Percentiles rank a stretch among this genome's conserved stretches.
These are phyloP conservation scores for Perizoma affinitatum DNA, from an alignment of 2,888 invertebrate species.

Conservation along the genomic window DNA sequence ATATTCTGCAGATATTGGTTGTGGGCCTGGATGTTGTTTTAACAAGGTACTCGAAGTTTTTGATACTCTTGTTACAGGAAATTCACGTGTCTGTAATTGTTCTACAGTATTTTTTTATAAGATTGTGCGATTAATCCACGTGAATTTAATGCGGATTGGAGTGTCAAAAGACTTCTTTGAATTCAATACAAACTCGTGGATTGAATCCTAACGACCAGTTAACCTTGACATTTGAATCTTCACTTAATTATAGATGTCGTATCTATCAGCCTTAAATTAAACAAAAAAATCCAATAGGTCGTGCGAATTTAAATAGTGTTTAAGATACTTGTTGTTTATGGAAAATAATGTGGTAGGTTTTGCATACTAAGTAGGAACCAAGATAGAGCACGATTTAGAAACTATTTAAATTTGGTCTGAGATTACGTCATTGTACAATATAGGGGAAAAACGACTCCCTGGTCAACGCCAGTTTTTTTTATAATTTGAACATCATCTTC, in stretches of 20 bases:
- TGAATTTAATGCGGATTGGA: no score
- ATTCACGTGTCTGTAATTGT: no score
- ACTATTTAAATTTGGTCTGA: background rate
- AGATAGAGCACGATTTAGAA: background rate
- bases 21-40: no score
- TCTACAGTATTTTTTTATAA: no score
- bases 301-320: conserved; percentile 36
- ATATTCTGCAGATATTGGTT: no score
- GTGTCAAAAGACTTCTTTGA: background rate
- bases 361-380: conserved; percentile 14
- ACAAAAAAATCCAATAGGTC: conserved; percentile 35
- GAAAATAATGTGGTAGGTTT: conserved; percentile 12
- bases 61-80: no score
- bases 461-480: no score
- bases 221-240: conserved; percentile 45
- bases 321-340: conserved; percentile 15
- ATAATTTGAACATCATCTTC: no score
- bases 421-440: no score
- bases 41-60: no score
- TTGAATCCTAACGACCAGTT: conserved; percentile 30
- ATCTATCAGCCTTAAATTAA: conserved; percentile 28
- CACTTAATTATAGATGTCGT: conserved; percentile 41
- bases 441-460: no score
- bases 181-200: conserved; percentile 17
- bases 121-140: no score